Conservation (phyloP, 1,140 invertebrate genomes). For the Drosophila hydei region DNA sequence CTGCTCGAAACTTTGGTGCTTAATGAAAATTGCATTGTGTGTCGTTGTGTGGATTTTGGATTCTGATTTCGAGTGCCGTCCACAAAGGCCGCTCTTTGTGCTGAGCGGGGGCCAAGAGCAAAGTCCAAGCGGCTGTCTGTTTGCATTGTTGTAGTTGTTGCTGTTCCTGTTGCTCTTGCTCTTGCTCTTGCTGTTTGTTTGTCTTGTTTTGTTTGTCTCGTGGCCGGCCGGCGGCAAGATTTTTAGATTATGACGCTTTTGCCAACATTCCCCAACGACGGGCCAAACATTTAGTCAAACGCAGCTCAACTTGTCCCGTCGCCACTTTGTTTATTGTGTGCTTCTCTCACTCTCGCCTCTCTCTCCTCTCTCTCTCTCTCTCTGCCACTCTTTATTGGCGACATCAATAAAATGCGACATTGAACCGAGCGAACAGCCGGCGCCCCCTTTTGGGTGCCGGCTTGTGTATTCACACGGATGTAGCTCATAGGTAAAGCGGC, state of each 20-base stretch:
- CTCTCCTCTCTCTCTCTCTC: background rate
- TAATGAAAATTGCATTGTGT: conserved; percentile 79
- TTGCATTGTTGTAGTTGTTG: conserved; percentile 13
- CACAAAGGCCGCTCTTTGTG: conserved; percentile 30
- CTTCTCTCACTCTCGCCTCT: conserved; percentile 16
- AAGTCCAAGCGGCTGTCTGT: conserved; percentile 44
- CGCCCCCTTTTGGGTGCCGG: background rate
- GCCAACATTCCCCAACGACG: conserved; percentile 30
- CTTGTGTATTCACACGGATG: conserved; percentile 57
- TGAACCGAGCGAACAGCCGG: background rate
- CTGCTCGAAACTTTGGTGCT: conserved; percentile 49
- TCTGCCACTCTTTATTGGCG: conserved; percentile 54
- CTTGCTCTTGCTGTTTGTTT: conserved; percentile 33
- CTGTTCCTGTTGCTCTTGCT: background rate
- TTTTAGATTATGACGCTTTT: conserved; percentile 72
- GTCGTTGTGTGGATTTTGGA: conserved; percentile 23
- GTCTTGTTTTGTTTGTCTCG: conserved; percentile 28
- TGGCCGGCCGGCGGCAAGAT: conserved; percentile 59
- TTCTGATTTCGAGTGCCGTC: conserved; percentile 22
- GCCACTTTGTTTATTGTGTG: conserved; percentile 45
- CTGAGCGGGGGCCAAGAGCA: conserved; percentile 14
- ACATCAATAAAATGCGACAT: conserved; percentile 61
- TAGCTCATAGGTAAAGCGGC: conserved; percentile 24
- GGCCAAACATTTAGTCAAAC: conserved; percentile 19
- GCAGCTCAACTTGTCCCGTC: conserved; percentile 2